Percentiles rank a stretch among this genome's conserved stretches.
Evolutionary conservation across 2,113 vertebrate species (phyloP).

Genomic region (Dendropsophus ebraccatus): DNA sequence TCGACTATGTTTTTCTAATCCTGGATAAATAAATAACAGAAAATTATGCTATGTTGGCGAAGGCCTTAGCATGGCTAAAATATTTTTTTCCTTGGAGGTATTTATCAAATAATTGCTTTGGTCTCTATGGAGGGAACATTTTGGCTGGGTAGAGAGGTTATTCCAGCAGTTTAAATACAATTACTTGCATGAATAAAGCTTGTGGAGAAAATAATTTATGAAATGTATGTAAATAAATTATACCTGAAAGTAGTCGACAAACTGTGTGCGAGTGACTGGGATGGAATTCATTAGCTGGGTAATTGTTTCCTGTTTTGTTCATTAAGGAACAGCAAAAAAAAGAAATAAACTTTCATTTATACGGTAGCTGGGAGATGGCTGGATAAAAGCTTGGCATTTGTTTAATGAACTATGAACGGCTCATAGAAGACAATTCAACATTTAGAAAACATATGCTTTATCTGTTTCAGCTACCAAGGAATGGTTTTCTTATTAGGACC

Average conservation of each 20-base stretch:
- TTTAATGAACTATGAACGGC: constrained; percentile 22
- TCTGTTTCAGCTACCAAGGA: neutral
- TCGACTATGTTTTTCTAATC: too few relatives aligned
- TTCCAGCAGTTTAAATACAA: neutral
- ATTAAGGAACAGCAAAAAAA: constrained; percentile 37
- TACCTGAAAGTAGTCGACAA: constrained; percentile 24
- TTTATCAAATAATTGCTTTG: neutral
- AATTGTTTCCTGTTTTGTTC: constrained; percentile 51
- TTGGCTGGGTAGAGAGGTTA: constrained; percentile 6
- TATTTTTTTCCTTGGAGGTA: neutral
- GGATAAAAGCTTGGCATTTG: constrained; percentile 31
- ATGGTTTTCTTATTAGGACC: constrained; percentile 4
- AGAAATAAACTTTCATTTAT: constrained; percentile 31
- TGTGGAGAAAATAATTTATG: constrained; percentile 25
- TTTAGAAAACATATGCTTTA: constrained; percentile 9
- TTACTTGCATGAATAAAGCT: constrained; percentile 37
- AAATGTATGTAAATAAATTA: constrained; percentile 55
- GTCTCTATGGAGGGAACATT: neutral
- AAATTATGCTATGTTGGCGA: too few relatives aligned
- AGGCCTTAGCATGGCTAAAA: too few relatives aligned
- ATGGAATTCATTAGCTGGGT: constrained; percentile 15
- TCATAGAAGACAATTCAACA: constrained; percentile 12
- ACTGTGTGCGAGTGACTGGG: neutral
- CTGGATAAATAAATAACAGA: too few relatives aligned
- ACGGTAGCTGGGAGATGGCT: neutral